These are phyloP conservation scores for Cuniculus paca DNA, from an alignment of 2,797 vertebrate genomes.

Conservation along the genomic window DNA sequence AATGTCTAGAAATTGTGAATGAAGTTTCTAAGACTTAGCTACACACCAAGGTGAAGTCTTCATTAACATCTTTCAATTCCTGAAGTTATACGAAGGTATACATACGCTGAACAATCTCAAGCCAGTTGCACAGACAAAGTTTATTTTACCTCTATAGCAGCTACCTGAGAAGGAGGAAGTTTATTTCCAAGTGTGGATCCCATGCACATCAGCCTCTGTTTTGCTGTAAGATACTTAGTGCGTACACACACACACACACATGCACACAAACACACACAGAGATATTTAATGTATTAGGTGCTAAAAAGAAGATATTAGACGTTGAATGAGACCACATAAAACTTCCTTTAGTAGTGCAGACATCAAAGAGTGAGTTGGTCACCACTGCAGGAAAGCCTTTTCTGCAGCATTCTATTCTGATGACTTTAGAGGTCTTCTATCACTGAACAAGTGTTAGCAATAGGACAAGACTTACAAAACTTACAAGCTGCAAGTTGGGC, in stretches of 20 bases:
- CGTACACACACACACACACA: no score
- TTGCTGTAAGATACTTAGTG: neutral
- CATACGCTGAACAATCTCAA: neutral
- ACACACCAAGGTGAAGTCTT: neutral
- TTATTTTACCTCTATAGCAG: neutral
- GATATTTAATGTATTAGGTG: neutral
- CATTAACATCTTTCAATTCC: neutral
- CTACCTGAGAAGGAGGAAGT: neutral
- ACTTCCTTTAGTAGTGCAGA: neutral
- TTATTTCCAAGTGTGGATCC: neutral
- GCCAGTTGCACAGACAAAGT: neutral
- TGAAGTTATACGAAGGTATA: neutral
- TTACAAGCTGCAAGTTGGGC: neutral
- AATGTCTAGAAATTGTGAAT: neutral
- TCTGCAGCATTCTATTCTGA: neutral
- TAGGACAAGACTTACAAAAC: neutral
- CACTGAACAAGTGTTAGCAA: neutral
- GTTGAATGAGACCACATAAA: neutral
- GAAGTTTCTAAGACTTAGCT: fast-evolving
- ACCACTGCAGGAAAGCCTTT: neutral
- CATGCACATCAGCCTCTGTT: neutral
- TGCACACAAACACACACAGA: neutral
- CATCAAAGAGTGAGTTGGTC: neutral
- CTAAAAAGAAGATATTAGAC: neutral
- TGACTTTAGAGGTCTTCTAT: neutral